Conservation (phyloP, 2,888 invertebrate species). For the Clostera curtula region DNA sequence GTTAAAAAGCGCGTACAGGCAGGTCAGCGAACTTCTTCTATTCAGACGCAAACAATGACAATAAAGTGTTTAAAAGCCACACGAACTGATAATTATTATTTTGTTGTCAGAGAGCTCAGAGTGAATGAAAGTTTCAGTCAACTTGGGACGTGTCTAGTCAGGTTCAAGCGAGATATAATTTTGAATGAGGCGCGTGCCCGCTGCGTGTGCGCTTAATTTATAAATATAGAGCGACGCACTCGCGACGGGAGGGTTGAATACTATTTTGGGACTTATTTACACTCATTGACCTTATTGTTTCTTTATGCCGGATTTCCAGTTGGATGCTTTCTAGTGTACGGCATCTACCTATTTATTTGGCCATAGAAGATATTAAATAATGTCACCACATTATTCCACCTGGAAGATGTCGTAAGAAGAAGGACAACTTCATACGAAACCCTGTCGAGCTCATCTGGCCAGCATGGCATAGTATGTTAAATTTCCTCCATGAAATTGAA, state of each 20-base stretch:
- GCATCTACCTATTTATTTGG: too few species aligned
- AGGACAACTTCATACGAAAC: too few species aligned
- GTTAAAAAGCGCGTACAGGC: constrained; percentile 33
- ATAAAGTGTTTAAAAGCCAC: neutral
- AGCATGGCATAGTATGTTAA: too few species aligned
- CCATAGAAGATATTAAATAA: too few species aligned
- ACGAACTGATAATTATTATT: neutral
- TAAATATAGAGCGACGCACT: constrained; percentile 50
- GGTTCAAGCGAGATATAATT: constrained; percentile 27
- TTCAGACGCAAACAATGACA: constrained; percentile 5
- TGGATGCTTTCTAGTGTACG: too few species aligned
- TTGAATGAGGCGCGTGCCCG: constrained; percentile 43
- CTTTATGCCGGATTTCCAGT: neutral
- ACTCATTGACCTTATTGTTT: constrained; percentile 26
- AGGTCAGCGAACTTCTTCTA: constrained; percentile 44
- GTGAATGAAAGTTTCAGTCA: neutral
- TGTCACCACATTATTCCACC: too few species aligned
- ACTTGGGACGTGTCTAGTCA: constrained; percentile 23
- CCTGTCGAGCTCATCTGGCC: too few species aligned
- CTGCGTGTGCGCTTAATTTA: constrained; percentile 35
- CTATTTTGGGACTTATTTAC: constrained; percentile 50
- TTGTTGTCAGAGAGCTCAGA: neutral
- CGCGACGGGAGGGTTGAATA: constrained; percentile 51
- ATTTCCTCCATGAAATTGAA: too few species aligned
- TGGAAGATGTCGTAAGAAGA: too few species aligned